Evolutionary conservation across 2,113 vertebrate species (phyloP), one percentile per base, ranked within the genome.

Genomic region (Paramisgurnus dabryanus): DNA sequence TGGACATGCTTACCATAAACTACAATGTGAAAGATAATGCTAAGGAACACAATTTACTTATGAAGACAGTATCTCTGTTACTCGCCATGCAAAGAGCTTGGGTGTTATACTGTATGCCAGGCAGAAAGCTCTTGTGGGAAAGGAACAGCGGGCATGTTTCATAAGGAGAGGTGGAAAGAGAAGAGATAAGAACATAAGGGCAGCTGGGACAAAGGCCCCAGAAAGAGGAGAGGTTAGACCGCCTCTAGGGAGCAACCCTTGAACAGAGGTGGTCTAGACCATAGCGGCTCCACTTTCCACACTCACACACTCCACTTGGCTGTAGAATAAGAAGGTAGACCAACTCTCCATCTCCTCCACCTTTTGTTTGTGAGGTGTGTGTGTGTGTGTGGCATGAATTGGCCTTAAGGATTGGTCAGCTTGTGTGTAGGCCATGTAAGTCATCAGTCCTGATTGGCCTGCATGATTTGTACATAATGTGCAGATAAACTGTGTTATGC

Each of bases 161-260:
- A 75, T 68, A 79, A 78, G 71, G 79, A 78, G 61, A 80, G 77
- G 78, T 58, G 63, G 77, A 78, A 76, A 68, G 71, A 78, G 70
- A 85, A 83, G 61, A 11, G 85, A 87, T 87, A 87, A 86, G 88
- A 83, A 67, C 7, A 76, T 87, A 78, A 86, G 41, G 55, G 85
- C 65, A 68, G 86, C 81, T 53, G 76, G 84, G 85, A 91, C 88
- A 90, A 90, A 87, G 80, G 53, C 63, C 82, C 58, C 7, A 87
- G 89, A 91, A 91, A 91, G 90, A 87, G 86, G 88, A 91, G 91
- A 89, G 76, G 87, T 84, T 82, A 83, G 80, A 83, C 79, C 80
- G 78, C 83, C 89, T 87, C 86, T 4, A 67, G 90, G 88, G 91
- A 90, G 66, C 80, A 83, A 73, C 87, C 80, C 80, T 82, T 89